A percentile compares a stretch with the other conserved stretches of the same genome.
Conservation (phyloP, 2,113 vertebrate species). For the Epinephelus fuscoguttatus region DNA sequence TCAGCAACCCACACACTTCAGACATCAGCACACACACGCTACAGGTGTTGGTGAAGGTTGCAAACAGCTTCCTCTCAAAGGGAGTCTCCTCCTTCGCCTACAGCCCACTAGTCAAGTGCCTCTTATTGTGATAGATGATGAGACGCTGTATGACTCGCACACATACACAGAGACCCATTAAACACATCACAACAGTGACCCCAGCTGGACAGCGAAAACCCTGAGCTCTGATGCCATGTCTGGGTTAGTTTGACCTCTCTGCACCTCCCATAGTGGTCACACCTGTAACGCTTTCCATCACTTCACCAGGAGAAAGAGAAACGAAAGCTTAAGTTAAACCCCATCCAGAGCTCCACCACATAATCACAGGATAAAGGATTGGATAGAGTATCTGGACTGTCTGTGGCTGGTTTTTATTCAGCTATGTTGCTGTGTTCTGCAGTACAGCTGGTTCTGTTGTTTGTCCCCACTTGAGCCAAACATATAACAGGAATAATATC, state of each 20-base stretch:
- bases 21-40: neutral
- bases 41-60: neutral
- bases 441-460: constrained; percentile 25
- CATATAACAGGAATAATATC: neutral
- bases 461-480: constrained; percentile 30
- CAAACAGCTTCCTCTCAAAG: neutral
- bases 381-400: constrained; percentile 28
- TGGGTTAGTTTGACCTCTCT: constrained; percentile 20
- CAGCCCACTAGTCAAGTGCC: neutral
- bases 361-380: constrained; percentile 19
- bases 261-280: constrained; percentile 6
- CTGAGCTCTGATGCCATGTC: neutral
- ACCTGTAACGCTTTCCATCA: constrained; percentile 23
- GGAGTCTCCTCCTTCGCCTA: neutral
- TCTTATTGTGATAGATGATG: constrained; percentile 8
- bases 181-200: constrained; percentile 67
- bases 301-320: neutral
- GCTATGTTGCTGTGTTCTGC: constrained; percentile 30
- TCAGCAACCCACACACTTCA: neutral
- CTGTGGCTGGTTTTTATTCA: constrained; percentile 21
- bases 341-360: neutral
- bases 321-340: too few species aligned
- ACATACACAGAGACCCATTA: neutral
- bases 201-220: constrained; percentile 59
- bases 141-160: neutral